Evolutionary conservation across 1,140 invertebrate species (phyloP), one percentile per base, ranked within the genome.

Genomic region (Cydia splendana): DNA sequence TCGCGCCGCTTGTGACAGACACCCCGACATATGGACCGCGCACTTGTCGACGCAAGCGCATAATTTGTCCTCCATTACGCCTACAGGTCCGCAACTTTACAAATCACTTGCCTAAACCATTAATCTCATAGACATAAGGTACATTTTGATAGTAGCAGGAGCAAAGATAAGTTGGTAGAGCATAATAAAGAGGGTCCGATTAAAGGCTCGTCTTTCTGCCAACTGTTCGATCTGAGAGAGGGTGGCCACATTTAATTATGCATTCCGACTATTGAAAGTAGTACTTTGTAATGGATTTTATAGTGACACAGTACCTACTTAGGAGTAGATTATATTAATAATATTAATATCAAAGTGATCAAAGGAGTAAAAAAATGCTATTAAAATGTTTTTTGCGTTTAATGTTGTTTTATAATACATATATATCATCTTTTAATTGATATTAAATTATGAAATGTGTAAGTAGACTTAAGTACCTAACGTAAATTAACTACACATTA

Each of bases 61-160:
- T 93, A 91, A 93, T 93, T 93, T 91, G 90, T 91, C 81, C 87
- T 88, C 89, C 85, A 91, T 93, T 91, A 93, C 84, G 84, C 80
- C 80, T 62, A 62, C 57, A 62, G 20, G 57, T 62, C 20, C 18
- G 5, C 18, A 62, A 62, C 57, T 62, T 62, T 62, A 62, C 9
- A 62, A 24, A 20, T 24, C 57, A 20, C 20, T 3, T 62, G 20
- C 20, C 0, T 7, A 7, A 24, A n/a, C 20, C 4, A 20, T 12
- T 62, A 24, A 12, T 4, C 20, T 9, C 18, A 24, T 62, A 62
- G 18, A 24, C 2, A 62, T 12, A 62, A 9, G 18, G 57, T 62
- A 12, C 20, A 24, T 24, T 62, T 62, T 62, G 15, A 10, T 12
- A 2, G 1, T 12, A 24, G 9, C 20, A 24, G 20, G 18, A 6